Conservation (phyloP, 2,888 invertebrate species). For the Disparrhopalites patrizii region DNA sequence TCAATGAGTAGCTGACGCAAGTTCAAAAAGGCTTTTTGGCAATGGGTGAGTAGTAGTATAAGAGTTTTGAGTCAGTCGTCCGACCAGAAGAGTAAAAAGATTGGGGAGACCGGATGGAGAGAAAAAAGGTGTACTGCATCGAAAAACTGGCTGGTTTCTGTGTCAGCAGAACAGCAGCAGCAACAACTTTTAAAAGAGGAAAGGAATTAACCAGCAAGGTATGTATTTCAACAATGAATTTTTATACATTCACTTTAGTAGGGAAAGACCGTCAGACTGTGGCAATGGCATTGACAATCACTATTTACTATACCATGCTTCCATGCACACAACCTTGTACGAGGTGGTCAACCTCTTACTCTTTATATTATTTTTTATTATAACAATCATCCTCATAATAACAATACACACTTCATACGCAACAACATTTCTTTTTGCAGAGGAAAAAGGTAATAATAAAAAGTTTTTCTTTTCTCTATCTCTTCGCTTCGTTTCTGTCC, state of each 20-base stretch:
- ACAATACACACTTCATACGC: too few species aligned
- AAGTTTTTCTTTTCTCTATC: neutral
- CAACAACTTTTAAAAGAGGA: conserved; percentile 13
- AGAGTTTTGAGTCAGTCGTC: too few species aligned
- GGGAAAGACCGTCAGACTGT: neutral
- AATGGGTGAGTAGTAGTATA: too few species aligned
- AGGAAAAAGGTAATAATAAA: too few species aligned
- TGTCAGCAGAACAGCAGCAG: conserved; percentile 25
- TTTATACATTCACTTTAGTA: neutral
- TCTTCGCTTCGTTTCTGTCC: neutral
- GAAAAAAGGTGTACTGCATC: conserved; percentile 28
- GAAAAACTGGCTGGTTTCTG: conserved; percentile 25
- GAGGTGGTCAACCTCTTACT: conserved; percentile 10
- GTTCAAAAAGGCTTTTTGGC: neutral
- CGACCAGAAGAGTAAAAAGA: too few species aligned
- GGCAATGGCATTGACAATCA: conserved; percentile 1
- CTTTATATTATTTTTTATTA: too few species aligned
- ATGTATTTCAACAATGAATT: neutral
- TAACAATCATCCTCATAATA: too few species aligned
- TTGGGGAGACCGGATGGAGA: conserved; percentile 24
- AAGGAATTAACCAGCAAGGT: neutral
- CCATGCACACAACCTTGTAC: neutral
- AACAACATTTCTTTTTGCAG: too few species aligned
- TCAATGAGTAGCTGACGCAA: neutral
- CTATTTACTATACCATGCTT: too few species aligned